Conservation (phyloP, 2,113 vertebrate species). For the Grus americana region DNA sequence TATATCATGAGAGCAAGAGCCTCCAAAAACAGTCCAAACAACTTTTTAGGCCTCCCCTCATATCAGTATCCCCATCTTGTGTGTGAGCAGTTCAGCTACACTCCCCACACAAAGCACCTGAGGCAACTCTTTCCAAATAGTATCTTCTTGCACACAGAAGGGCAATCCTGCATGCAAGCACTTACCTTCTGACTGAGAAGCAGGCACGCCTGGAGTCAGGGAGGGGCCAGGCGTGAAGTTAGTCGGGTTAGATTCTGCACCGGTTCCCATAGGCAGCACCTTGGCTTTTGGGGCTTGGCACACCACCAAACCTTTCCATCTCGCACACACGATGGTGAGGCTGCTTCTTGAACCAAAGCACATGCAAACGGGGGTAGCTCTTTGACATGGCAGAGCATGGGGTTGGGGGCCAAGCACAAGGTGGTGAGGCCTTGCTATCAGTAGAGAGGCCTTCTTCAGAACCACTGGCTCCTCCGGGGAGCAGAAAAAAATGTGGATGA, state of each 20-base stretch:
- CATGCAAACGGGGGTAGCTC: background rate
- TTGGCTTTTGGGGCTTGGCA: background rate
- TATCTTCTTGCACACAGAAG: background rate
- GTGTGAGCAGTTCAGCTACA: background rate
- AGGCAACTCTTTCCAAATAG: background rate
- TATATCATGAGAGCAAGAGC: background rate
- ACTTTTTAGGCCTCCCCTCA: background rate
- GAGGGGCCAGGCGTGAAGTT: constrained; percentile 17
- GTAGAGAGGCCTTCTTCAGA: background rate
- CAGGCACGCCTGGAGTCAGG: background rate
- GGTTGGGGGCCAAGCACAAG: background rate
- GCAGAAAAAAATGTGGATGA: background rate
- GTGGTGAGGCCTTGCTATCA: background rate
- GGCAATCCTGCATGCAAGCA: constrained; percentile 46
- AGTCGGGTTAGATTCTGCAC: constrained; percentile 40
- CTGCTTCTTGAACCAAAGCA: constrained; percentile 23
- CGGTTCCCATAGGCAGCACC: background rate
- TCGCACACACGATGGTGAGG: background rate
- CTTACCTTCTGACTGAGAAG: constrained; percentile 53
- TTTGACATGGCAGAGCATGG: background rate
- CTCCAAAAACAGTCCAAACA: background rate
- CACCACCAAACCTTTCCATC: background rate
- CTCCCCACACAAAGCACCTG: background rate
- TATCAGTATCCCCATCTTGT: background rate
- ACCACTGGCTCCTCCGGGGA: background rate